phyloP scores from a whole-genome alignment of 2,797 vertebrate genomes.

The Jordanella pulchra region DNA sequence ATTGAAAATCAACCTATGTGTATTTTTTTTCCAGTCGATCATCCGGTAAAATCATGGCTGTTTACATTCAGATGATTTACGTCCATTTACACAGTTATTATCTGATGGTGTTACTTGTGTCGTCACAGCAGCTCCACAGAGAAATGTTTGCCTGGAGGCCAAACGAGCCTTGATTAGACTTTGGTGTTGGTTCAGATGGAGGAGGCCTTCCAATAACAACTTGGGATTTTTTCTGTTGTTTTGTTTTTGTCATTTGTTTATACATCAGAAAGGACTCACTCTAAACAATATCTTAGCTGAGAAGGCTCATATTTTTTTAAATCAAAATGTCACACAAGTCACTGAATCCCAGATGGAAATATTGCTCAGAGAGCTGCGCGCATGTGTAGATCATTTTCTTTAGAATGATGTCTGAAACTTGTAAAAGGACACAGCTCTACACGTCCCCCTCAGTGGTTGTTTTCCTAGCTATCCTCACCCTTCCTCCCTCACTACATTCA shows the following conservation, averaged over 20 bases:
- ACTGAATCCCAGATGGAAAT: neutral
- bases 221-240: neutral
- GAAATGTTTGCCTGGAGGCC: neutral
- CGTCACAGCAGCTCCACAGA: neutral
- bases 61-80: no score
- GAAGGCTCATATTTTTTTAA: neutral
- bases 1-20: neutral
- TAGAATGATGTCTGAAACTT: neutral
- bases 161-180: constrained; percentile 1
- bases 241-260: neutral
- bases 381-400: neutral
- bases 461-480: neutral
- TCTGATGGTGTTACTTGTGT: neutral
- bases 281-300: neutral
- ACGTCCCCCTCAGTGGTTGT: neutral
- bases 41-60: neutral
- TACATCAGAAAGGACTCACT: neutral
- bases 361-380: neutral
- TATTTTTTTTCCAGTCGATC: neutral
- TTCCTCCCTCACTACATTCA: neutral
- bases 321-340: neutral
- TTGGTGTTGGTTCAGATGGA: neutral
- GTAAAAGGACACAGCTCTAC: neutral
- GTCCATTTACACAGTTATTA: constrained; percentile 1
- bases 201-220: neutral